Percentiles rank a stretch among this genome's conserved stretches.
phyloP scores from a whole-genome alignment of 2,113 vertebrate species.

The Blennius ocellaris region DNA sequence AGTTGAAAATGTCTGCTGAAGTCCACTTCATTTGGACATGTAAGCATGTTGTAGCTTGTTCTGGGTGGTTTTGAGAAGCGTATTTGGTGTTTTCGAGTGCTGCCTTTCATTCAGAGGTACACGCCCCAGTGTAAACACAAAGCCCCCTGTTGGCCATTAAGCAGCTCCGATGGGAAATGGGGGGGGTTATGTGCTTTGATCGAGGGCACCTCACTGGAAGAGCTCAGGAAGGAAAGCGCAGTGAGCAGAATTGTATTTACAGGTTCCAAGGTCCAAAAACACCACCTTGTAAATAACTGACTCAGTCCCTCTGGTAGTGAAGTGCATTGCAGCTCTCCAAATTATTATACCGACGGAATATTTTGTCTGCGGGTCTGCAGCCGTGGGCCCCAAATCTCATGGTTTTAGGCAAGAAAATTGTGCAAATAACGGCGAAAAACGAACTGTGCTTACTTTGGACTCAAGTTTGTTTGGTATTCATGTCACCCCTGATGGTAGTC shows the following conservation, averaged over 20 bases:
- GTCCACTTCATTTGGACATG: neutral
- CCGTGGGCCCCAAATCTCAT: slow-evolving; percentile 14
- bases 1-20: neutral
- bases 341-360: slow-evolving; percentile 51
- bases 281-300: slow-evolving; percentile 65
- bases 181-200: slow-evolving; percentile 74
- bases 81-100: slow-evolving; percentile 40
- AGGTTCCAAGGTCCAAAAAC: slow-evolving; percentile 68
- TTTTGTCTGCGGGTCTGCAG: slow-evolving; percentile 36
- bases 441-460: slow-evolving; percentile 39
- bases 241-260: slow-evolving; percentile 69
- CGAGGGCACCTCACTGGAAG: slow-evolving; percentile 67
- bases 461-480: slow-evolving; percentile 59
- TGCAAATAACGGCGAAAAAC: slow-evolving; percentile 28
- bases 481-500: slow-evolving; percentile 42
- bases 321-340: slow-evolving; percentile 37
- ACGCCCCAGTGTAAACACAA: slow-evolving; percentile 58
- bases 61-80: slow-evolving; percentile 31
- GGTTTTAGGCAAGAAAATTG: slow-evolving; percentile 40
- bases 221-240: slow-evolving; percentile 56
- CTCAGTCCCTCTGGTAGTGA: slow-evolving; percentile 24
- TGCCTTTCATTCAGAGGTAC: slow-evolving; percentile 49
- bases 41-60: neutral
- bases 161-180: slow-evolving; percentile 65
- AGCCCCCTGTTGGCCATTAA: slow-evolving; percentile 43